Percentiles rank a stretch among this genome's conserved stretches.
Conservation (phyloP, 1,140 invertebrate species). For the Drosophila pachea region DNA sequence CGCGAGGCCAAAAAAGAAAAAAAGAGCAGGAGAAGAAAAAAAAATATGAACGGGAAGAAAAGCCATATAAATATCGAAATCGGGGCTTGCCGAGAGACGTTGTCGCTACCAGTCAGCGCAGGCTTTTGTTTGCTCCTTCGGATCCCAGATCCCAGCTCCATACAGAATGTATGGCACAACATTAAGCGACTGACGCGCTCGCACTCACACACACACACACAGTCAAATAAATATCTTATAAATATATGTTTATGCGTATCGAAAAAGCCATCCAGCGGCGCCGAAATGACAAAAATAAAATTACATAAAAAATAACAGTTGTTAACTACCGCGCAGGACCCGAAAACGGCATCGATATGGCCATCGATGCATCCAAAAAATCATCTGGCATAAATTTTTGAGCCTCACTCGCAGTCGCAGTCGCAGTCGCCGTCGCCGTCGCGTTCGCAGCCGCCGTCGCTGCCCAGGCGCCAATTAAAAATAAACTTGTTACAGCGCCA, state of each 20-base stretch:
- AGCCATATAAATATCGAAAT: constrained; percentile 74
- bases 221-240: constrained; percentile 5
- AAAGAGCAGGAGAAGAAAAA: constrained; percentile 41
- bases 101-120: constrained; percentile 73
- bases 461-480: constrained; percentile 68
- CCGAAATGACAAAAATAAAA: constrained; percentile 77
- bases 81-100: constrained; percentile 67
- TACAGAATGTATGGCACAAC: constrained; percentile 38
- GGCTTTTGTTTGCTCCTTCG: constrained; percentile 62
- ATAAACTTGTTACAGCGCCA: constrained; percentile 74
- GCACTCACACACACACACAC: constrained; percentile 14
- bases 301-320: constrained; percentile 77
- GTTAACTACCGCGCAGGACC: constrained; percentile 63
- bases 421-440: constrained; percentile 8
- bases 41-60: constrained; percentile 39
- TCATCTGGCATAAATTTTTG: constrained; percentile 57
- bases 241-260: constrained; percentile 21
- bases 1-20: constrained; percentile 12
- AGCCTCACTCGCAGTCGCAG: too few species aligned
- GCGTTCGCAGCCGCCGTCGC: constrained; percentile 12
- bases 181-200: constrained; percentile 33
- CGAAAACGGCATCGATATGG: constrained; percentile 1
- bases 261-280: constrained; percentile 62
- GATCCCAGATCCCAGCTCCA: constrained; percentile 1
- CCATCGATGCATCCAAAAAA: constrained; percentile 3